Evolutionary conservation across 2,113 vertebrate genomes (phyloP).

Genomic region (Tretioscincus oriximinensis): DNA sequence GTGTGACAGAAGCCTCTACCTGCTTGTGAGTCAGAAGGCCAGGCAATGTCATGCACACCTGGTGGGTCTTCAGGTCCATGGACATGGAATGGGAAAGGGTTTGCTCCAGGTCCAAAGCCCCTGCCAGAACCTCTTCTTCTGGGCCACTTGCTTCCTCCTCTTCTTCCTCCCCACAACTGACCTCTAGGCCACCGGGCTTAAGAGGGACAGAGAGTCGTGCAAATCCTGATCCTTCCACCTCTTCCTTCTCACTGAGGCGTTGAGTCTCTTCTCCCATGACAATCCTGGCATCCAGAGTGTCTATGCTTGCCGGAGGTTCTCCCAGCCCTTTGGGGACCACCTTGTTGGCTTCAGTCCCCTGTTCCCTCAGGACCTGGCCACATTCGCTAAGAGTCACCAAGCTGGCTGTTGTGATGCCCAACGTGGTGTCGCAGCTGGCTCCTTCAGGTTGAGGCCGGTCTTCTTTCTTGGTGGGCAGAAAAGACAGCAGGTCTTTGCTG

Average conservation of each 20-base stretch:
- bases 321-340: constrained; percentile 39
- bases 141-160: accelerated
- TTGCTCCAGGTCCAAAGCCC: background rate
- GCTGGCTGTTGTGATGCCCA: constrained; percentile 42
- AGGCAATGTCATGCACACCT: background rate
- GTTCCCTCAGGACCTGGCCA: constrained; percentile 62
- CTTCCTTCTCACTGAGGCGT: constrained; percentile 70
- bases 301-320: background rate
- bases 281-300: constrained; percentile 80
- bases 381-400: constrained; percentile 57
- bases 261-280: constrained; percentile 90
- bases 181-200: background rate
- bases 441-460: constrained; percentile 89
- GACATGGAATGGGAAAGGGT: constrained; percentile 1
- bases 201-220: background rate
- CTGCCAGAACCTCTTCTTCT: background rate
- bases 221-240: constrained; percentile 27
- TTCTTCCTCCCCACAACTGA: background rate
- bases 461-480: constrained; percentile 62
- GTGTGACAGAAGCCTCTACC: background rate
- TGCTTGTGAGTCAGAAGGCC: background rate
- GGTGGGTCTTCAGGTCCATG: constrained; percentile 34
- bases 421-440: constrained; percentile 74
- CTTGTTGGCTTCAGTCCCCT: constrained; percentile 50
- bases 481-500: constrained; percentile 56